Percentiles rank a stretch among this genome's conserved stretches.
These are phyloP conservation scores for Chelon labrosus DNA, from an alignment of 2,797 vertebrate species.

Conservation along the genomic window DNA sequence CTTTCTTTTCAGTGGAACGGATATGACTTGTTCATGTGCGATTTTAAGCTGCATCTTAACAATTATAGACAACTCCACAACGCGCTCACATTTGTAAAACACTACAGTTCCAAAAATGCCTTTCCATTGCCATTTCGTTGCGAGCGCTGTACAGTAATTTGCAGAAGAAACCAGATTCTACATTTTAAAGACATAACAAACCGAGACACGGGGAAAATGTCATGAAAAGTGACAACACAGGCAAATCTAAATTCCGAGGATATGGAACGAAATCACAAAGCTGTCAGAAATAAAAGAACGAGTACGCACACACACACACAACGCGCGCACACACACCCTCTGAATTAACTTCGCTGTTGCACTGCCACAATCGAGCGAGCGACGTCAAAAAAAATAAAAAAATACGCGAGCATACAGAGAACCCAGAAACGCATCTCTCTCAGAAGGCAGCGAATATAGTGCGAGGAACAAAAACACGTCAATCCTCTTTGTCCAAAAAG, in stretches of 20 bases:
- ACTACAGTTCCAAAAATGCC: constrained; percentile 35
- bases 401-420: constrained; percentile 56
- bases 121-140: constrained; percentile 20
- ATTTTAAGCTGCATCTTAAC: constrained; percentile 43
- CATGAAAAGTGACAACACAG: constrained; percentile 74
- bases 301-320: constrained; percentile 21
- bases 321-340: constrained; percentile 41
- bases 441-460: constrained; percentile 66
- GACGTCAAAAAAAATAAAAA: constrained; percentile 49
- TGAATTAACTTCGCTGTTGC: constrained; percentile 72
- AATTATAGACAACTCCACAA: constrained; percentile 51
- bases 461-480: constrained; percentile 77
- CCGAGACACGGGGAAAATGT: constrained; percentile 56
- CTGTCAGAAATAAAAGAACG: constrained; percentile 58
- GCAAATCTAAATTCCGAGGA: constrained; percentile 67
- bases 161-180: constrained; percentile 38
- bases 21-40: constrained; percentile 36
- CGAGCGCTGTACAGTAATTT: constrained; percentile 41
- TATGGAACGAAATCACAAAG: constrained; percentile 72
- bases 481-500: constrained; percentile 75
- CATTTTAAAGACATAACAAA: constrained; percentile 55
- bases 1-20: constrained; percentile 35
- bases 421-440: constrained; percentile 36
- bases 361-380: constrained; percentile 56
- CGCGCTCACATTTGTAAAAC: constrained; percentile 39